Base-by-base conservation (phyloP, 2,797 vertebrate genomes). In the Enteromius trimaculatus region DNA sequence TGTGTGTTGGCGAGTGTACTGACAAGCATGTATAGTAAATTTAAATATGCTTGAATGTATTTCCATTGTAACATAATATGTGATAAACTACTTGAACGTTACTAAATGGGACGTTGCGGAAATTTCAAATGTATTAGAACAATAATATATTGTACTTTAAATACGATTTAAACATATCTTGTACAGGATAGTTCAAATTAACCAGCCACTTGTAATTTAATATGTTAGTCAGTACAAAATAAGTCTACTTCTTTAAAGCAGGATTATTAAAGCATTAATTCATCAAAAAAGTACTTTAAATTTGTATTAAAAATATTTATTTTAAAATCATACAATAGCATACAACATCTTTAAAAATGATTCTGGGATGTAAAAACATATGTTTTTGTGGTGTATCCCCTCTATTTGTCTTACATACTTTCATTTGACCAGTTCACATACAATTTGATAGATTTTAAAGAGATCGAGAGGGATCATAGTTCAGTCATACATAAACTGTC, bases 401-500 rank as follows among this genome's bases (percentile, higher is more conserved):
- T 79, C n/a, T 78, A 71, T 62, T 68, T 13, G 23, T 60, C 23
- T 17, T 34, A 34, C 62, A 65, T 34, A 34, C 6, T 85, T 87
- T 79, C 17, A 37, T 47, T 31, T 65, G 31, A 66, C 47, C 60
- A 82, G 72, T 68, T 69, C 37, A 6, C 21, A 72, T 76, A 69
- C 47, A 65, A 88, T 86, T 74, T 39, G 64, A 58, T 6, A 71
- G 81, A 87, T 81, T 80, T 86, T 78, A 89, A 90, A 90, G 83
- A 89, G 85, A 84, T 79, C 53, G 66, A 84, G 77, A 70, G 51
- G 44, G 75, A 85, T 79, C 49, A 80, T 19, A 68, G 51, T 62
- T 79, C 65, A 89, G 81, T 83, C 23, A 55, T 80, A 86, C 76
- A 87, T 47, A 58, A 81, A 79, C 78, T 78, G 55, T 80, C n/a